These are phyloP conservation scores for Anthoptus insignis DNA, from an alignment of 2,888 invertebrate species.

Conservation along the genomic window DNA sequence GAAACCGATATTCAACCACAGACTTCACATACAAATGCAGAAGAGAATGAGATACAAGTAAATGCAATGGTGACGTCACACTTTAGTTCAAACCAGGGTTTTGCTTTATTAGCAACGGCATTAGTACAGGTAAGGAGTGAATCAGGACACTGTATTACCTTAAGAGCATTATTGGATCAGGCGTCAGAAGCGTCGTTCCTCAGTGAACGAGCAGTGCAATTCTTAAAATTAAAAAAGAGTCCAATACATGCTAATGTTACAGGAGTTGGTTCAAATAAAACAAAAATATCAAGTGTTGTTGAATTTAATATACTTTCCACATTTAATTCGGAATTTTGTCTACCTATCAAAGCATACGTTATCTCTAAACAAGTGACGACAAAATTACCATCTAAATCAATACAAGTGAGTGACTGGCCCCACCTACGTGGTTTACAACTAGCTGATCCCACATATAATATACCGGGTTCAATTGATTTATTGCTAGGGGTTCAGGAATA, in stretches of 20 bases:
- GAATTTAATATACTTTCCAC: no score
- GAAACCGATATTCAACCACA: slow-evolving; percentile 19
- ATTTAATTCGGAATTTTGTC: background rate
- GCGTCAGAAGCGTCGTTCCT: background rate
- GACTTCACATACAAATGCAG: slow-evolving; percentile 13
- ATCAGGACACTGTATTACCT: slow-evolving; percentile 4
- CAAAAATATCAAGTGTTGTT: no score
- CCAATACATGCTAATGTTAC: background rate
- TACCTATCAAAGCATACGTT: background rate
- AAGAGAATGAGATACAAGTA: slow-evolving; percentile 20
- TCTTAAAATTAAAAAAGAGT: no score
- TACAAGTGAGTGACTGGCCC: no score
- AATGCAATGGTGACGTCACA: slow-evolving; percentile 26
- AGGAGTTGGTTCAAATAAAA: background rate
- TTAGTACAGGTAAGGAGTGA: slow-evolving; percentile 13
- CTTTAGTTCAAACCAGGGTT: background rate
- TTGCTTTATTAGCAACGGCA: slow-evolving; percentile 25
- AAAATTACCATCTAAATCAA: background rate
- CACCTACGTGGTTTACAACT: background rate
- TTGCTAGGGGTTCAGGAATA: slow-evolving; percentile 45
- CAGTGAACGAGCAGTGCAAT: no score
- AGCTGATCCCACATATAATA: background rate
- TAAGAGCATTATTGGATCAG: slow-evolving; percentile 24
- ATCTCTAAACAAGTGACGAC: background rate
- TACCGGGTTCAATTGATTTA: slow-evolving; percentile 47